Conservation (phyloP, 2,888 invertebrate genomes). For the Andrena camellia region DNA sequence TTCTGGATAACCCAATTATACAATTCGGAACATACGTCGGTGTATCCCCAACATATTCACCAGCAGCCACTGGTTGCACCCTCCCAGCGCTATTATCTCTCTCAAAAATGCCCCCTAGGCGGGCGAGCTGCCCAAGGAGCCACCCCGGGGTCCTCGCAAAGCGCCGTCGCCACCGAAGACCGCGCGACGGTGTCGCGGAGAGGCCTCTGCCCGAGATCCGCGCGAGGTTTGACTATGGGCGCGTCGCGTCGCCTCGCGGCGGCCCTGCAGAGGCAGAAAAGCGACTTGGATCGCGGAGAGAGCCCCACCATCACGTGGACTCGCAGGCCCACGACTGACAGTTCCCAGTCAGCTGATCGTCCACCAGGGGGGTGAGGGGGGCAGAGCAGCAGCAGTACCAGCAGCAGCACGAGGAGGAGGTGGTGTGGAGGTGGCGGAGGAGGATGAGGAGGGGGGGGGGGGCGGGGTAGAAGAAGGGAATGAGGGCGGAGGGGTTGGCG, state of each 20-base stretch:
- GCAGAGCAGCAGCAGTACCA: constrained; percentile 47
- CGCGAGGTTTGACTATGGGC: not conserved
- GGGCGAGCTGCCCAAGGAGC: too few species aligned
- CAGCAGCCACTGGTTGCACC: too few species aligned
- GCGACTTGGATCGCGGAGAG: constrained; percentile 46
- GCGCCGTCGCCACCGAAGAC: too few species aligned
- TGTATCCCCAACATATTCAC: too few species aligned
- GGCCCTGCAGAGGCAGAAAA: constrained; percentile 38
- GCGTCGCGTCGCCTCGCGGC: constrained; percentile 17
- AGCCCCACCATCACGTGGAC: constrained; percentile 69
- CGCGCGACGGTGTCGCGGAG: not conserved
- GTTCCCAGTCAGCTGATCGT: constrained; percentile 83
- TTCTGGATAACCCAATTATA: too few species aligned
- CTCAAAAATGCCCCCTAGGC: too few species aligned
- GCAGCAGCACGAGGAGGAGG: constrained; percentile 43
- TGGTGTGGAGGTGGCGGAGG: constrained; percentile 62
- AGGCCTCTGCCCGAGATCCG: not conserved
- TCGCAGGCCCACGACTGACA: constrained; percentile 78
- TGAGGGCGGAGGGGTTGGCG: constrained; percentile 78
- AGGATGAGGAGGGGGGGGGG: constrained; percentile 50
- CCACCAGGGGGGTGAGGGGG: constrained; percentile 67
- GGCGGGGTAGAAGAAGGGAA: constrained; percentile 48
- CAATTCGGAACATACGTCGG: too few species aligned
- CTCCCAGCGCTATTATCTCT: too few species aligned
- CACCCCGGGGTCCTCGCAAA: too few species aligned